A percentile compares a stretch with the other conserved stretches of the same genome.
These are phyloP conservation scores for Riptortus pedestris DNA, from an alignment of 1,140 invertebrate genomes.

Conservation along the genomic window DNA sequence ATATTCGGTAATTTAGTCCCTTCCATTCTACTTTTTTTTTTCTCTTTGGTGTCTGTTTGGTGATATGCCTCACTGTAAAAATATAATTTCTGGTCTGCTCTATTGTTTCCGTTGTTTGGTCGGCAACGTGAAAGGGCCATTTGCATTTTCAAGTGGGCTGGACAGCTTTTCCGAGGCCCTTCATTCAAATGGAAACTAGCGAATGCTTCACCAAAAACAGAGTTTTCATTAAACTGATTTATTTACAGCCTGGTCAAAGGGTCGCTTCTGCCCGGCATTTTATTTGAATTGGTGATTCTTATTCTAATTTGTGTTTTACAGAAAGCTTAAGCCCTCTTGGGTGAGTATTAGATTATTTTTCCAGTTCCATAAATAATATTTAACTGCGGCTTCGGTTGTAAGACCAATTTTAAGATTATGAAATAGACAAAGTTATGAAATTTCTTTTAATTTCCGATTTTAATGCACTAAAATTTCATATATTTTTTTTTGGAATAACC, in stretches of 20 bases:
- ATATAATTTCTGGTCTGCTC: neutral
- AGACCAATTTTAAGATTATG: no score
- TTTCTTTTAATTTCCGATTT: no score
- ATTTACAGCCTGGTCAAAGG: neutral
- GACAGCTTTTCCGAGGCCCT: neutral
- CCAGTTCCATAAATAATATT: no score
- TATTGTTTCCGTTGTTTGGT: neutral
- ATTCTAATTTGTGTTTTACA: conserved; percentile 1
- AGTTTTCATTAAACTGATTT: conserved; percentile 8
- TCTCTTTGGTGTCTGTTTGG: neutral
- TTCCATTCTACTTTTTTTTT: no score
- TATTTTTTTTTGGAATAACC: no score
- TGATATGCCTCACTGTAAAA: neutral
- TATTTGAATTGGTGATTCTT: conserved; percentile 7
- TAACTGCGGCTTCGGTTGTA: no score
- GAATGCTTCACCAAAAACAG: neutral
- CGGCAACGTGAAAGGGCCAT: neutral
- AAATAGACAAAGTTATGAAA: no score
- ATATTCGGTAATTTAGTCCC: no score
- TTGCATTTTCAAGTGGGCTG: conserved; percentile 1
- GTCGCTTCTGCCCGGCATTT: no score
- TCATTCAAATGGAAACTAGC: neutral
- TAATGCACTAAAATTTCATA: no score
- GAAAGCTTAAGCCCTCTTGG: no score
- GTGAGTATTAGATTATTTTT: no score